These are phyloP conservation scores for Cheilosia pagana DNA, from an alignment of 2,888 invertebrate species.

Conservation along the genomic window DNA sequence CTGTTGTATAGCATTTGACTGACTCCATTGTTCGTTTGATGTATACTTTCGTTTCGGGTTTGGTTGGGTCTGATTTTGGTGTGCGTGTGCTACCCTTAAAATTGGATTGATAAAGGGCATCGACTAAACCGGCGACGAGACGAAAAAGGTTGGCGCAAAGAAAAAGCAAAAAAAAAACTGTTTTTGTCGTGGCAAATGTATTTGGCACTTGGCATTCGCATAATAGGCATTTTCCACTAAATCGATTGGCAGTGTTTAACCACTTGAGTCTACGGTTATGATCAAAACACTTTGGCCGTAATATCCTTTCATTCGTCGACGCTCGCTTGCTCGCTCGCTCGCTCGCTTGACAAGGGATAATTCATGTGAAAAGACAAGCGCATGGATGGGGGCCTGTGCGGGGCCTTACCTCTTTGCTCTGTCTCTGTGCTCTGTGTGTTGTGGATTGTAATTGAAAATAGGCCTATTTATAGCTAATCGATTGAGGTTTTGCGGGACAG, in stretches of 20 bases:
- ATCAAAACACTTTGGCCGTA: conserved; percentile 45
- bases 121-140: neutral
- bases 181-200: conserved; percentile 34
- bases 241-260: conserved; percentile 59
- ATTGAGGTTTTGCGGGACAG: neutral
- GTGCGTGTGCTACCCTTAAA: conserved; percentile 29
- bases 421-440: neutral
- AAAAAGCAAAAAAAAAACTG: neutral
- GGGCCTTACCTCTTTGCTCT: neutral
- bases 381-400: neutral
- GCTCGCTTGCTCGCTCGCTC: conserved; percentile 22
- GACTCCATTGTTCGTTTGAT: conserved; percentile 50
- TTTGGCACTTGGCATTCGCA: conserved; percentile 42
- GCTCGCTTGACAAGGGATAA: conserved; percentile 40
- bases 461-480: conserved; percentile 2
- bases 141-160: neutral
- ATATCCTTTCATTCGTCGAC: conserved; percentile 24
- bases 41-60: conserved; percentile 32
- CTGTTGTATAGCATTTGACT: conserved; percentile 15
- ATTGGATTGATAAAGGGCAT: conserved; percentile 31
- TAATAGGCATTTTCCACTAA: conserved; percentile 60
- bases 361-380: conserved; percentile 32
- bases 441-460: neutral
- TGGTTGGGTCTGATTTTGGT: neutral
- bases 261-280: conserved; percentile 52